These are phyloP conservation scores for Pogonomyrmex californicus DNA, from an alignment of 1,140 invertebrate species.

Conservation along the genomic window DNA sequence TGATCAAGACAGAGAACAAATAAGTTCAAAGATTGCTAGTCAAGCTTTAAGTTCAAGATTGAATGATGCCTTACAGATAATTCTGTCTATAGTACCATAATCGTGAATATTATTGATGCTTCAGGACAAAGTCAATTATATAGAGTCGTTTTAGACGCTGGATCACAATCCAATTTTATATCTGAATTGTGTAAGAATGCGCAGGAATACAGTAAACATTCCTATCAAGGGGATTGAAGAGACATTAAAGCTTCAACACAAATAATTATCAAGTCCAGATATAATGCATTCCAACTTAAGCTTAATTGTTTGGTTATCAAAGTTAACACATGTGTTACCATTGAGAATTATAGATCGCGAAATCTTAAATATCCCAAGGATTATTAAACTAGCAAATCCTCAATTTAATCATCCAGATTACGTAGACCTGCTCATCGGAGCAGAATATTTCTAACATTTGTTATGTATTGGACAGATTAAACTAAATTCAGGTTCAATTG, in stretches of 20 bases:
- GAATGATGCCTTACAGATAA: neutral
- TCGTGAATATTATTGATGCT: neutral
- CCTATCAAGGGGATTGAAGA: neutral
- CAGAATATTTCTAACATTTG: neutral
- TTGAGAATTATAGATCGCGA: neutral
- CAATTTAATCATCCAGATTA: neutral
- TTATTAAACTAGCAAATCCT: neutral
- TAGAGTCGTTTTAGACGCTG: neutral
- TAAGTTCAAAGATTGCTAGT: neutral
- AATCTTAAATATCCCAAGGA: neutral
- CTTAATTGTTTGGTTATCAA: neutral
- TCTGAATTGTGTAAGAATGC: neutral
- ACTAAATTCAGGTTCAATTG: neutral
- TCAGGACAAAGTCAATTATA: neutral
- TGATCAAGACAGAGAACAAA: neutral
- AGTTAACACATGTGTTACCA: neutral
- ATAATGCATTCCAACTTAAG: neutral
- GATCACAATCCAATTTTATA: neutral
- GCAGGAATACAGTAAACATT: neutral
- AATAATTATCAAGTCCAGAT: neutral
- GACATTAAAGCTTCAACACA: neutral
- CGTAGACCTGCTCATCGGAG: conserved; percentile 1
- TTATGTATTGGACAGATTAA: neutral
- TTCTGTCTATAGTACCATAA: neutral
- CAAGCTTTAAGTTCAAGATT: neutral